phyloP scores from a whole-genome alignment of 2,797 vertebrate genomes.

The Muraenolepis orangiensis region DNA sequence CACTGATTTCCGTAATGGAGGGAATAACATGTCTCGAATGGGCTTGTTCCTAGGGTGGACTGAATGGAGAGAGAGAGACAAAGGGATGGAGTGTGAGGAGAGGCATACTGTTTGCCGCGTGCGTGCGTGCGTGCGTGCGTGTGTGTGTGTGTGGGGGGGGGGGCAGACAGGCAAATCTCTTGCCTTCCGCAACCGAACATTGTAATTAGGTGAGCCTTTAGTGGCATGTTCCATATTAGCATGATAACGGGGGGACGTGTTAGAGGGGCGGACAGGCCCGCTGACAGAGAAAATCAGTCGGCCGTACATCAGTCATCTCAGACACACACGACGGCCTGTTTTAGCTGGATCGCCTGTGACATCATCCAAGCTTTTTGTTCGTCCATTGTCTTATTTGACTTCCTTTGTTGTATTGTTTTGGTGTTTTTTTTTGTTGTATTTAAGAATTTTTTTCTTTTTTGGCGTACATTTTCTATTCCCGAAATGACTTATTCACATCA shows the following conservation, averaged over 20 bases:
- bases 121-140: conserved; percentile 29
- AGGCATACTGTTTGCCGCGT: background rate
- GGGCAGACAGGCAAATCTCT: conserved; percentile 46
- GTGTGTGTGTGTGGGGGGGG: background rate
- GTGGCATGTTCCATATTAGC: conserved; percentile 41
- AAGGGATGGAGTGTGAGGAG: background rate
- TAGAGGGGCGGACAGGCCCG: conserved; percentile 34
- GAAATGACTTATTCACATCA: too few relatives aligned
- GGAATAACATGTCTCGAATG: background rate
- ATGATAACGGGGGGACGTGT: conserved; percentile 46
- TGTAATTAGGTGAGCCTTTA: conserved; percentile 61
- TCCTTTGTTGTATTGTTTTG: background rate
- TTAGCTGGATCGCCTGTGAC: background rate
- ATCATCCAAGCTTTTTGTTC: too few relatives aligned
- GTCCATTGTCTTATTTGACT: background rate
- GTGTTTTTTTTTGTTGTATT: background rate
- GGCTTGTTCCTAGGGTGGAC: background rate
- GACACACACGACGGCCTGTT: background rate
- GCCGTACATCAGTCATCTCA: background rate
- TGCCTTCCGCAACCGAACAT: conserved; percentile 56
- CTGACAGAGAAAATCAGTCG: conserved; percentile 18
- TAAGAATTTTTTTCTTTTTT: too few relatives aligned
- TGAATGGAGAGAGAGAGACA: background rate
- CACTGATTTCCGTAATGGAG: background rate
- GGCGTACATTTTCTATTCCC: too few relatives aligned